Percentiles rank a stretch among this genome's conserved stretches.
phyloP scores from a whole-genome alignment of 92 coral and sea anemone species.

The Bergia puertoricense region DNA sequence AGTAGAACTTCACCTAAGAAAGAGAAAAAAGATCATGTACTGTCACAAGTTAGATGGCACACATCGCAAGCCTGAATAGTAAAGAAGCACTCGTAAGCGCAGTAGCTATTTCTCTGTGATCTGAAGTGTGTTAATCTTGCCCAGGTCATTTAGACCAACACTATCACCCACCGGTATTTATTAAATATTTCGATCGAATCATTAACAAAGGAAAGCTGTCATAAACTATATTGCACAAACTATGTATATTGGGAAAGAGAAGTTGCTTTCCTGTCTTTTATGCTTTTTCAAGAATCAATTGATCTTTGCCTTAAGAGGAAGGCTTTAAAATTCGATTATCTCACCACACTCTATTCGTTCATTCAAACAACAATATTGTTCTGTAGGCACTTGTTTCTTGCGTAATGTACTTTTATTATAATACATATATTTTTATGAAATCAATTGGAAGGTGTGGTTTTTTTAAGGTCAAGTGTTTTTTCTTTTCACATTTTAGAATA shows the following conservation, averaged over 20 bases:
- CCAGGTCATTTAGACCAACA: neutral
- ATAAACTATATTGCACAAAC: constrained; percentile 44
- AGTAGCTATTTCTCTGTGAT: neutral
- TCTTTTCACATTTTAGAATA: neutral
- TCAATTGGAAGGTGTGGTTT: neutral
- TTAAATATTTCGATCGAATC: neutral
- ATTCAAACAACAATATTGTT: constrained; percentile 1
- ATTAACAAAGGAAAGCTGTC: constrained; percentile 19
- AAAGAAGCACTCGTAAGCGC: neutral
- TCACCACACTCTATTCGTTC: constrained; percentile 16
- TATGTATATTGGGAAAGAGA: constrained; percentile 31
- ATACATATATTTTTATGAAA: neutral
- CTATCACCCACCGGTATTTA: constrained; percentile 1
- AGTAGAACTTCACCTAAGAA: constrained; percentile 61
- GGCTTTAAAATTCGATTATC: constrained; percentile 20
- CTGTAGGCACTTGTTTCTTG: neutral
- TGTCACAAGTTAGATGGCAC: neutral
- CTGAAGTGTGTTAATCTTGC: neutral
- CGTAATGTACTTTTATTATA: too few relatives aligned
- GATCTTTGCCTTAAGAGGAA: constrained; percentile 20
- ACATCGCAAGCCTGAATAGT: neutral
- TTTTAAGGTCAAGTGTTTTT: neutral
- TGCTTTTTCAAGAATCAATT: constrained; percentile 22
- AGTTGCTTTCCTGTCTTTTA: constrained; percentile 24
- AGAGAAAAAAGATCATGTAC: neutral